Percentiles rank a stretch among this genome's conserved stretches.
Evolutionary conservation across 2,888 invertebrate genomes (phyloP).

Genomic region (Linyphia triangularis): DNA sequence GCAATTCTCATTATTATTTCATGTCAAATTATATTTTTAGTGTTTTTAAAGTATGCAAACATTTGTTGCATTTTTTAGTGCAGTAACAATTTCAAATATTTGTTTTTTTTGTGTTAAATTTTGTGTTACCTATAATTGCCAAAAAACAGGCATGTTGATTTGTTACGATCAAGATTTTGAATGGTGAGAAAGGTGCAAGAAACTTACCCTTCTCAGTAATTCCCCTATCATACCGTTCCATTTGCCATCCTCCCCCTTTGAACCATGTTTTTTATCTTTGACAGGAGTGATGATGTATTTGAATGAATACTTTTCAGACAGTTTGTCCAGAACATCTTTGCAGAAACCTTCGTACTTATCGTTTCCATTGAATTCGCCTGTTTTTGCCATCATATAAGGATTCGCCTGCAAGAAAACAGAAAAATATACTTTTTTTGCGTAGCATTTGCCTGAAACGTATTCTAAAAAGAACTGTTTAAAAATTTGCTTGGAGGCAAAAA

Average conservation of each 20-base stretch:
- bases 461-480: neutral
- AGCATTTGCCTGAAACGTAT: neutral
- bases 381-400: slow-evolving; percentile 93
- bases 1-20: too few relatives aligned
- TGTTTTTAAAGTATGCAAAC: too few relatives aligned
- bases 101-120: neutral
- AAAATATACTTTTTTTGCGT: neutral
- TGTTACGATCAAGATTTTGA: too few relatives aligned
- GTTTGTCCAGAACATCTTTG: slow-evolving; percentile 90
- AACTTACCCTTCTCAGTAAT: slow-evolving; percentile 78
- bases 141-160: too few relatives aligned
- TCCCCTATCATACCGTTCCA: slow-evolving; percentile 83
- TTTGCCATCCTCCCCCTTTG: slow-evolving; percentile 80
- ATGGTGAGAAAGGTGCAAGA: too few relatives aligned
- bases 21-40: too few relatives aligned
- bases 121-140: too few relatives aligned
- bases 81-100: too few relatives aligned
- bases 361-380: slow-evolving; percentile 88
- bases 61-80: too few relatives aligned
- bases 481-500: too few relatives aligned
- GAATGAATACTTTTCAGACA: slow-evolving; percentile 88
- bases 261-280: slow-evolving; percentile 88
- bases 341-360: slow-evolving; percentile 92
- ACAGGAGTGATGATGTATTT: slow-evolving; percentile 90
- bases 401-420: slow-evolving; percentile 87